Base-by-base conservation (phyloP, 2,797 vertebrate genomes). In the Tokudaia tokunoshimensis region DNA sequence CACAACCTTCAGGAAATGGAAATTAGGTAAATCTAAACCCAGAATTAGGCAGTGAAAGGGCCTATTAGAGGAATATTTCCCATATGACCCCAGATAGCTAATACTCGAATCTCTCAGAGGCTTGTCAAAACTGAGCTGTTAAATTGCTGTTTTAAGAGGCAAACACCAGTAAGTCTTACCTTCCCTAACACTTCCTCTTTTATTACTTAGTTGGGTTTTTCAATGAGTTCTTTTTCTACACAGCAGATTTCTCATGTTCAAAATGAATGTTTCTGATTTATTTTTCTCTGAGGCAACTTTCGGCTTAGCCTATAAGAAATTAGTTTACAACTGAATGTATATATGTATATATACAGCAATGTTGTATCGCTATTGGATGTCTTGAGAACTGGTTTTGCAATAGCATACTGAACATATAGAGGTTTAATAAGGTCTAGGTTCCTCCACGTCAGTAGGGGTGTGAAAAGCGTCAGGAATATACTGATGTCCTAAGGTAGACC, bases 261-360 rank as follows among this genome's bases (percentile, higher is more conserved):
- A 75, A 93, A 93, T 82, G 59, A 90, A 31, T 52, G 2, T 41
- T 91, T 95, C 63, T 59, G 31, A 72, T 87, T 96, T 61, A 80
- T 88, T 81, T 93, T 89, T 94, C 81, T 97, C 70, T 50, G 76
- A 88, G 55, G 26, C 85, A 26, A 89, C 3, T 74, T 94, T 29
- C 22, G 95, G 55, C 7, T 83, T 15, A 63, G 19, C 57, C 78
- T 93, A 86, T 41, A 57, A 80, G 75, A 70, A 61, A 47, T 34
- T 79, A 50, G 57, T 90, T 93, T 89, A 74, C 20, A 70, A 52
- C 19, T 86, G 44, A 61, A 57, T 59, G 79, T 74, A 50, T 93
- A 76, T 80, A 20, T 20, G 20, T 55, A 44, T 17, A 75, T 2
- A 34, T 8, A 50, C 6, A 59, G 34, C 19, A 76, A 88, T 34